Evolutionary conservation across 2,113 vertebrate species (phyloP).

Genomic region (Paradoxurus hermaphroditus): DNA sequence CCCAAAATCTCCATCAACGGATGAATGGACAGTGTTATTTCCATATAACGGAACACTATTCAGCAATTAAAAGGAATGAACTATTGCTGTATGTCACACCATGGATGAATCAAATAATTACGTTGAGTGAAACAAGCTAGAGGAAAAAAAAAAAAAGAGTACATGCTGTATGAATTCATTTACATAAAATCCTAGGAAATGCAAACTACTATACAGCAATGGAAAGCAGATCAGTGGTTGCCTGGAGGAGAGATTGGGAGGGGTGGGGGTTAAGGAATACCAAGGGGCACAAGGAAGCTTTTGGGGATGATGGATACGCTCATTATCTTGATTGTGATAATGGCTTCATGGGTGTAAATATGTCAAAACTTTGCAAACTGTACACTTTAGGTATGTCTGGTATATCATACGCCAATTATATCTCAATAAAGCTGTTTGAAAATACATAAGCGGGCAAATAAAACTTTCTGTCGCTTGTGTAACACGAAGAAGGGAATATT

Average conservation of each 20-base stretch:
- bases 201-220: not conserved
- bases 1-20: not conserved
- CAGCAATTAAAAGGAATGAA: not conserved
- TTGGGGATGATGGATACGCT: not conserved
- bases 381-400: not conserved
- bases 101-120: not conserved
- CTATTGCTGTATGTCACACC: not conserved
- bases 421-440: not conserved
- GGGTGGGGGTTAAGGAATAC: not conserved
- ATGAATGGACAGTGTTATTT: not conserved
- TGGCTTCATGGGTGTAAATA: not conserved
- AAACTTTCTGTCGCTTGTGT: not conserved
- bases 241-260: not conserved
- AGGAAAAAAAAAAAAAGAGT: not conserved
- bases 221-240: not conserved
- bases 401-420: not conserved
- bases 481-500: not conserved
- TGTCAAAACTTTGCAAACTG: not conserved
- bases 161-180: not conserved
- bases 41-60: not conserved
- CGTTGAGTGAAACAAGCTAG: not conserved
- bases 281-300: not conserved
- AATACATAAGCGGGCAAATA: not conserved
- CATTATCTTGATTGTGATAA: not conserved
- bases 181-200: slow-evolving; percentile 25